These are phyloP conservation scores for Drosophila sucinea DNA, from an alignment of 1,140 invertebrate genomes.

Conservation along the genomic window DNA sequence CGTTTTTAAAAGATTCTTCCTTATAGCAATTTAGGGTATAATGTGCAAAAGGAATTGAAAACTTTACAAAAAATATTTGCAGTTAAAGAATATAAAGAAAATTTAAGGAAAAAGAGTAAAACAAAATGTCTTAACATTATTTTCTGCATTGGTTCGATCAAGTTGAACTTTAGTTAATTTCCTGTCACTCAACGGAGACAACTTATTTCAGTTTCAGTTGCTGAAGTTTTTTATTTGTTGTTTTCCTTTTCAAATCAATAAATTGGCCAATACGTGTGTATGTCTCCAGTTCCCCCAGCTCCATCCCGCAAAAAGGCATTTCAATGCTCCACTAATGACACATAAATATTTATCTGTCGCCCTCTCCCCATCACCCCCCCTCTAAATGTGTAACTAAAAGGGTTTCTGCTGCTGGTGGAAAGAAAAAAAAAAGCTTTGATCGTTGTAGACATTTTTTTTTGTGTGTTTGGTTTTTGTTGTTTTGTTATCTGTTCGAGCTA, in stretches of 20 bases:
- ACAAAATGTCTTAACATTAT: too few species aligned
- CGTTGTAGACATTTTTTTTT: slow-evolving; percentile 18
- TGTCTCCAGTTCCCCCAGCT: not conserved
- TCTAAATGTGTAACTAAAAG: slow-evolving; percentile 62
- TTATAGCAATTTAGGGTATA: too few species aligned
- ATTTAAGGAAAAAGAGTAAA: too few species aligned
- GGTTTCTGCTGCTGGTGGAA: slow-evolving; percentile 55
- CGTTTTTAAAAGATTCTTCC: too few species aligned
- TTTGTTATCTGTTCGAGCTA: slow-evolving; percentile 73
- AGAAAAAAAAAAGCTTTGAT: slow-evolving; percentile 51
- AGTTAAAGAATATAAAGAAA: too few species aligned
- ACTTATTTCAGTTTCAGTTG: slow-evolving; percentile 2
- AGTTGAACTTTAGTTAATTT: not conserved
- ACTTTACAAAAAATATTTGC: too few species aligned
- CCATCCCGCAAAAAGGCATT: slow-evolving; percentile 42
- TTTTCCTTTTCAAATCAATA: slow-evolving; percentile 5
- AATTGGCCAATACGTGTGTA: not conserved
- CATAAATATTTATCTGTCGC: slow-evolving; percentile 71
- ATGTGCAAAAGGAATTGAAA: too few species aligned
- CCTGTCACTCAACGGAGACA: not conserved
- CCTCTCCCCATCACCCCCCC: slow-evolving; percentile 14
- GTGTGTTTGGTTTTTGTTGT: slow-evolving; percentile 31
- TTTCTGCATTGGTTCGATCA: too few species aligned
- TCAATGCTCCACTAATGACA: slow-evolving; percentile 74
- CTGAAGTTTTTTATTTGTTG: not conserved